phyloP scores from a whole-genome alignment of 2,888 invertebrate species.

The Tridacna gigas region DNA sequence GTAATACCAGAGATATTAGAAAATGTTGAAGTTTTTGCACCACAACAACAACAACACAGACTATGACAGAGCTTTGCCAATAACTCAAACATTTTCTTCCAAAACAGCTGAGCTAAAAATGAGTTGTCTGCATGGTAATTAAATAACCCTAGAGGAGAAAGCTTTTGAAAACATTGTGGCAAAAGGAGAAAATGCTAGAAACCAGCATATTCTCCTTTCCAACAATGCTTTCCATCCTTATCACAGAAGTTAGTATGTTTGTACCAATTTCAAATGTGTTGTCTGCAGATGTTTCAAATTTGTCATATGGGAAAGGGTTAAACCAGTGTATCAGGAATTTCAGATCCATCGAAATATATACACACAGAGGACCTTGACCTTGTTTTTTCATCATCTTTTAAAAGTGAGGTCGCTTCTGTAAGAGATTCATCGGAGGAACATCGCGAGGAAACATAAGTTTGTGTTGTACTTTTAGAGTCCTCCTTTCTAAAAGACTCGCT shows the following conservation, averaged over 20 bases:
- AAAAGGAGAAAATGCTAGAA: no score
- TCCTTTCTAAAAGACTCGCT: constrained; percentile 4
- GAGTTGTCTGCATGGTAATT: no score
- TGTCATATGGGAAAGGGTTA: neutral
- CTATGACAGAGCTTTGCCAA: no score
- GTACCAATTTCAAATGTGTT: no score
- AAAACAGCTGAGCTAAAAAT: no score
- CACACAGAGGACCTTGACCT: constrained; percentile 74
- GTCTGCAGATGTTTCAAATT: neutral
- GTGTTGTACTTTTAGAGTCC: constrained; percentile 43
- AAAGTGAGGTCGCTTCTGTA: constrained; percentile 87
- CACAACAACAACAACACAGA: no score
- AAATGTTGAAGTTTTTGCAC: no score
- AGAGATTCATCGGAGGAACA: constrained; percentile 84
- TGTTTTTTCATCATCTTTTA: constrained; percentile 82
- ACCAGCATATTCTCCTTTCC: neutral
- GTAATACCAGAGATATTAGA: no score
- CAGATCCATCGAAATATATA: constrained; percentile 77
- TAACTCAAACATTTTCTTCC: no score
- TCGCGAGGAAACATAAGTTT: constrained; percentile 81
- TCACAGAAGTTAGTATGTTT: no score
- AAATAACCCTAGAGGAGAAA: no score
- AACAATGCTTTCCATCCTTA: neutral
- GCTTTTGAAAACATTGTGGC: no score
- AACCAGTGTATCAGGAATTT: constrained; percentile 64